Conservation (phyloP, 2,797 vertebrate species). For the Podarcis siculus region DNA sequence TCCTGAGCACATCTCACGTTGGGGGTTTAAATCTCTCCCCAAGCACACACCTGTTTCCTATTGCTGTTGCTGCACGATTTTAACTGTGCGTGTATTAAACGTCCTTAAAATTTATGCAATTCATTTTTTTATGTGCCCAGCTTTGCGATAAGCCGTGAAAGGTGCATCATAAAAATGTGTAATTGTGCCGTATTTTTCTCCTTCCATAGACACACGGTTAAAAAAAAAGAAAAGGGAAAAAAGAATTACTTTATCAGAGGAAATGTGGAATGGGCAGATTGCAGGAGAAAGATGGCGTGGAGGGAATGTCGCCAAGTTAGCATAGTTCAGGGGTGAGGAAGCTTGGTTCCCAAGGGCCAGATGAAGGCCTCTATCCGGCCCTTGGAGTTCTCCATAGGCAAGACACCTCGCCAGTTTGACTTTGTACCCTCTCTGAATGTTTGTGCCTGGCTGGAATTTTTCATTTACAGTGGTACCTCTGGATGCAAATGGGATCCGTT, state of each 20-base stretch:
- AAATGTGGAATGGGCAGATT: slow-evolving; percentile 1
- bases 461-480: too few relatives aligned
- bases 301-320: neutral
- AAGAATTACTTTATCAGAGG: neutral
- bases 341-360: too few relatives aligned
- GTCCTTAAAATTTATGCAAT: slow-evolving; percentile 64
- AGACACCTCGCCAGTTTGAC: too few relatives aligned
- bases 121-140: slow-evolving; percentile 60
- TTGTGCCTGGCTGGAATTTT: too few relatives aligned
- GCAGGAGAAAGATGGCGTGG: neutral
- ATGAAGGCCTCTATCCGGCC: too few relatives aligned
- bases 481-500: too few relatives aligned
- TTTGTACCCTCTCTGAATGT: too few relatives aligned
- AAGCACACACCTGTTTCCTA: slow-evolving; percentile 61
- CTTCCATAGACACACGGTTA: slow-evolving; percentile 2
- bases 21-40: slow-evolving; percentile 46
- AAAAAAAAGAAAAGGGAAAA: neutral
- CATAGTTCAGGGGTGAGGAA: neutral
- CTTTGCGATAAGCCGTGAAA: slow-evolving; percentile 49
- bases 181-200: slow-evolving; percentile 58
- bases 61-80: slow-evolving; percentile 55
- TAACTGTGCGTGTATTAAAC: slow-evolving; percentile 59
- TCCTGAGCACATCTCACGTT: slow-evolving; percentile 42
- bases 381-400: too few relatives aligned
- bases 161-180: slow-evolving; percentile 51